Evolutionary conservation across 2,797 vertebrate species (phyloP).

Genomic region (Octomys mimax): DNA sequence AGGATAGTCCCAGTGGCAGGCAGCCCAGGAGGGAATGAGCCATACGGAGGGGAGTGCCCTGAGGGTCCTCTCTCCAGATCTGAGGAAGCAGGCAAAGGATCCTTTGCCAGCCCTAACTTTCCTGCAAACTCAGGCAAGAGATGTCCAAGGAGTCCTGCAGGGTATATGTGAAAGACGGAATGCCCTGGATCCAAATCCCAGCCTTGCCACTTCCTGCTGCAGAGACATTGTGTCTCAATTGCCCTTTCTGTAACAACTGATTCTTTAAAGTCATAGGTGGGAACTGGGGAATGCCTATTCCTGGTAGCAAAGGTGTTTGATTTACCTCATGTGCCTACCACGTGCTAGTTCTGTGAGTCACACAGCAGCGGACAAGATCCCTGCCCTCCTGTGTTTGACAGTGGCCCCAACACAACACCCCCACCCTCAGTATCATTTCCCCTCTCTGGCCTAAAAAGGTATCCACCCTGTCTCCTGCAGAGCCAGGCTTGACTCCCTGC

Average conservation of each 20-base stretch:
- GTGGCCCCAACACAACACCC: rapidly evolving
- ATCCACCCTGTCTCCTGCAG: rapidly evolving
- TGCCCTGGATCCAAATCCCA: neutral
- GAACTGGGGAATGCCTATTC: neutral
- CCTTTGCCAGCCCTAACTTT: neutral
- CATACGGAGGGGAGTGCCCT: too few relatives aligned
- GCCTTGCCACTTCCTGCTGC: neutral
- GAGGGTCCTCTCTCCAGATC: neutral
- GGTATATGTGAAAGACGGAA: neutral
- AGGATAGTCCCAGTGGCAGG: neutral
- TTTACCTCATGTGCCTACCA: neutral
- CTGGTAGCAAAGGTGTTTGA: neutral
- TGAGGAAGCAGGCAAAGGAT: neutral
- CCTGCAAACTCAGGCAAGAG: neutral
- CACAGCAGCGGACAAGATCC: neutral
- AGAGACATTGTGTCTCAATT: neutral
- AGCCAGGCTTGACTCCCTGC: neutral
- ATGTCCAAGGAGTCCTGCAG: neutral
- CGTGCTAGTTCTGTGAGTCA: neutral
- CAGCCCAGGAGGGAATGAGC: neutral
- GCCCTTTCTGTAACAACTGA: neutral
- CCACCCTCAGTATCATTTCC: neutral
- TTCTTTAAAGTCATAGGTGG: neutral
- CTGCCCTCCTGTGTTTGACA: neutral
- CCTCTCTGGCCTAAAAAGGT: neutral